phyloP scores from a whole-genome alignment of 2,888 invertebrate species.

The Arge pagana region DNA sequence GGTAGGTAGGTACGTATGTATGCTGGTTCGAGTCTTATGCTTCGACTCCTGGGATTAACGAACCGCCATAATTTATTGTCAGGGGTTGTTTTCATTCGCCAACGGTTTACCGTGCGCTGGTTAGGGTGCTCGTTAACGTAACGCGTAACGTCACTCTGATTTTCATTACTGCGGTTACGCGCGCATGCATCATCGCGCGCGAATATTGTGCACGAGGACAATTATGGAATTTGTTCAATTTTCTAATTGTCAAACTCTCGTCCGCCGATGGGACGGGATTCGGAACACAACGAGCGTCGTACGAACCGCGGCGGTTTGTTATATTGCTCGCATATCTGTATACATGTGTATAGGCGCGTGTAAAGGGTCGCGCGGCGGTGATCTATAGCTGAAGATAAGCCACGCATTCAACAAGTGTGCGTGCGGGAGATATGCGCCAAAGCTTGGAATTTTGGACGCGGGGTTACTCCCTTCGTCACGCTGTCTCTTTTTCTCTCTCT shows the following conservation, averaged over 20 bases:
- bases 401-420: conserved; percentile 58
- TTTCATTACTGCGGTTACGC: too few species aligned
- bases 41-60: conserved; percentile 19
- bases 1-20: not conserved
- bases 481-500: not conserved
- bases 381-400: conserved; percentile 57
- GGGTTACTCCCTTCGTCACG: not conserved
- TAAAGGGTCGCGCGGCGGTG: conserved; percentile 32
- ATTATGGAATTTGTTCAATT: too few species aligned
- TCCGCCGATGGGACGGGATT: too few species aligned
- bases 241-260: too few species aligned
- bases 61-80: conserved; percentile 16
- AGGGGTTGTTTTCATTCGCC: conserved; percentile 13
- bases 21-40: not conserved
- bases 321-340: not conserved
- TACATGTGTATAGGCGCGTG: not conserved
- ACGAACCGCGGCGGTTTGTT: too few species aligned
- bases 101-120: not conserved
- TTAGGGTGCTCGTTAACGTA: not conserved
- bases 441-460: conserved; percentile 1
- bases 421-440: conserved; percentile 47
- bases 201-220: too few species aligned
- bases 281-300: too few species aligned
- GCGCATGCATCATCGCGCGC: too few species aligned
- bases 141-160: too few species aligned